Percentiles rank a stretch among this genome's conserved stretches.
Evolutionary conservation across 2,113 vertebrate species (phyloP).

Genomic region (Fulmarus glacialis): DNA sequence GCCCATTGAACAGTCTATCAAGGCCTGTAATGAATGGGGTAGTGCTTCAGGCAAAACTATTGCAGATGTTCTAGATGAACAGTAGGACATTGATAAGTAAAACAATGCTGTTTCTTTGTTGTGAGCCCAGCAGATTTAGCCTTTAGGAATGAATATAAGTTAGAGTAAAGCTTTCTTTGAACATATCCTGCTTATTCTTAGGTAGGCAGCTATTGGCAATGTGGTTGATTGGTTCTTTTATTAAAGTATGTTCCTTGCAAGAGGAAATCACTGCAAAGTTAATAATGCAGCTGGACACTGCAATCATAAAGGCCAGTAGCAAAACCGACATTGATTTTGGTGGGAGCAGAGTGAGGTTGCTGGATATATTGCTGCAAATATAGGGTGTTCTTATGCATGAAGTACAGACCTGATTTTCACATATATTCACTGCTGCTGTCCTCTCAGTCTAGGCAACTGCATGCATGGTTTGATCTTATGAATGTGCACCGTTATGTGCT

Average conservation of each 20-base stretch:
- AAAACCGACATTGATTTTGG: background rate
- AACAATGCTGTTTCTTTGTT: slow-evolving; percentile 47
- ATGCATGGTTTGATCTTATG: background rate
- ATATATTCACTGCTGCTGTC: background rate
- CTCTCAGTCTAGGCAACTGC: background rate
- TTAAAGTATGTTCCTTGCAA: background rate
- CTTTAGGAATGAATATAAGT: slow-evolving; percentile 9
- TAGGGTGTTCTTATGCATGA: background rate
- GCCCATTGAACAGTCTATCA: slow-evolving; percentile 46
- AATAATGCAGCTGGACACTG: background rate
- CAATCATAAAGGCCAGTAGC: background rate
- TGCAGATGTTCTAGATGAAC: slow-evolving; percentile 57
- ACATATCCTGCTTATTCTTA: slow-evolving; percentile 34
- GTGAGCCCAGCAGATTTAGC: slow-evolving; percentile 36
- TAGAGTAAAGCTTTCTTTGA: slow-evolving; percentile 30
- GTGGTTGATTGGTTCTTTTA: background rate
- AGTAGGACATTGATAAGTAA: slow-evolving; percentile 63
- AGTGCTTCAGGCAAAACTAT: slow-evolving; percentile 49
- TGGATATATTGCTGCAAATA: background rate
- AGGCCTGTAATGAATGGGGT: slow-evolving; percentile 54
- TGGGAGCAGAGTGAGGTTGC: background rate
- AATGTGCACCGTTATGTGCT: background rate
- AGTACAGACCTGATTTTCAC: background rate
- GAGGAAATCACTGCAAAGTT: background rate
- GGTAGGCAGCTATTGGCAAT: slow-evolving; percentile 18